A percentile compares a stretch with the other conserved stretches of the same genome.
Conservation (phyloP, 2,113 vertebrate species). For the Etheostoma cragini region DNA sequence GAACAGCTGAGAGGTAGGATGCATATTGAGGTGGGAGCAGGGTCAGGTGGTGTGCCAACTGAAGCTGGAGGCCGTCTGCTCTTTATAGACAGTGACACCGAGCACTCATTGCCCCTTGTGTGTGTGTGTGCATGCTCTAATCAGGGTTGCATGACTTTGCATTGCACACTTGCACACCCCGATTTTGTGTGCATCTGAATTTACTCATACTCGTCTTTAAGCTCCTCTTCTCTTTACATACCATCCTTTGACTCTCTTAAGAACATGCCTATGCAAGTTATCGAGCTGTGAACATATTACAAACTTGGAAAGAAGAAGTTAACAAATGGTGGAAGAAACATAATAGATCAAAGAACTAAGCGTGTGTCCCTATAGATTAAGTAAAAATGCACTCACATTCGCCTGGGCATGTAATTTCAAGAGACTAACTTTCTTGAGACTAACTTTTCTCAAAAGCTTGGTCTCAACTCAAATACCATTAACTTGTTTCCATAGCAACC, state of each 20-base stretch:
- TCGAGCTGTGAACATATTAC: slow-evolving; percentile 35
- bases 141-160: slow-evolving; percentile 17
- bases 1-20: slow-evolving; percentile 60
- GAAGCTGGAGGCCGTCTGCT: slow-evolving; percentile 32
- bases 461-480: slow-evolving; percentile 59
- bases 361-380: slow-evolving; percentile 17
- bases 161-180: slow-evolving; percentile 64
- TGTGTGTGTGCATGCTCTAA: background rate
- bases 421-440: background rate
- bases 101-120: background rate
- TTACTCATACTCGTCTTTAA: slow-evolving; percentile 14
- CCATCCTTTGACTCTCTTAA: slow-evolving; percentile 38
- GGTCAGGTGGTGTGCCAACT: slow-evolving; percentile 56
- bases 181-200: slow-evolving; percentile 45
- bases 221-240: slow-evolving; percentile 37
- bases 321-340: slow-evolving; percentile 32
- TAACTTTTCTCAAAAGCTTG: slow-evolving; percentile 33
- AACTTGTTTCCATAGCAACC: slow-evolving; percentile 65
- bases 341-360: slow-evolving; percentile 56
- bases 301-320: slow-evolving; percentile 41
- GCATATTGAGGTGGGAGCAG: slow-evolving; percentile 14
- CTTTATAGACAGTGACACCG: slow-evolving; percentile 14
- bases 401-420: slow-evolving; percentile 42
- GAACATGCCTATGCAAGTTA: slow-evolving; percentile 65
- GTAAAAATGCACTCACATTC: slow-evolving; percentile 29